These are phyloP conservation scores for Pyrrhosoma nymphula DNA, from an alignment of 2,888 invertebrate species.

Conservation along the genomic window DNA sequence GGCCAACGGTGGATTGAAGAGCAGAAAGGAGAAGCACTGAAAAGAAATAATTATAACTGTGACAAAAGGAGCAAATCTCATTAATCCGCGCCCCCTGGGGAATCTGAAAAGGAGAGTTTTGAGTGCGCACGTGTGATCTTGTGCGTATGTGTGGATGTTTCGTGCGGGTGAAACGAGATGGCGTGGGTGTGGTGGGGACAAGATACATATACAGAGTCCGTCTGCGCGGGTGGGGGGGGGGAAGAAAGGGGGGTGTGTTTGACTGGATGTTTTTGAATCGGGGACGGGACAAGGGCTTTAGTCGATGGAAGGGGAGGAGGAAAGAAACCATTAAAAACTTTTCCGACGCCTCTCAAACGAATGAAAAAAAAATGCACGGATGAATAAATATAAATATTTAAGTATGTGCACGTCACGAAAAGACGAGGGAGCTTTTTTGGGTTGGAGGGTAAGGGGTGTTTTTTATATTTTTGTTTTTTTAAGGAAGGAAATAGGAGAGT, in stretches of 20 bases:
- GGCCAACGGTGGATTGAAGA: conserved; percentile 34
- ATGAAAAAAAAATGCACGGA: not conserved
- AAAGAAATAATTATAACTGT: not conserved
- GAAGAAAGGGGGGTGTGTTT: not conserved
- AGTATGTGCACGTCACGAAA: not conserved
- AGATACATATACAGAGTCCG: not conserved
- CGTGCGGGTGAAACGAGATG: not conserved
- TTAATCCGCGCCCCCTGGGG: conserved; percentile 63
- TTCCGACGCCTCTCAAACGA: conserved; percentile 58
- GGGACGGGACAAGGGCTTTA: not conserved
- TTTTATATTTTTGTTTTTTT: no score
- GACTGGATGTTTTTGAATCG: not conserved
- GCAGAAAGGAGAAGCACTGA: not conserved
- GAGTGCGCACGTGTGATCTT: not conserved
- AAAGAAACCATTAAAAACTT: conserved; percentile 62
- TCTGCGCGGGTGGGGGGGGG: not conserved
- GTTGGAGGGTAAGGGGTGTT: not conserved
- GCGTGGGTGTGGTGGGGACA: not conserved
- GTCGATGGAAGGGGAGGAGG: not conserved
- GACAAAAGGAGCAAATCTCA: conserved; percentile 56
- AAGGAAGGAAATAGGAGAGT: not conserved
- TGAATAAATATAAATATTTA: conserved; percentile 12
- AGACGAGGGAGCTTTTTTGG: not conserved
- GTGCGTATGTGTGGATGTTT: not conserved
- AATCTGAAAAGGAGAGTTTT: not conserved